Evolutionary conservation across 2,797 vertebrate genomes (phyloP).

Genomic region (Fistularia tabacaria): DNA sequence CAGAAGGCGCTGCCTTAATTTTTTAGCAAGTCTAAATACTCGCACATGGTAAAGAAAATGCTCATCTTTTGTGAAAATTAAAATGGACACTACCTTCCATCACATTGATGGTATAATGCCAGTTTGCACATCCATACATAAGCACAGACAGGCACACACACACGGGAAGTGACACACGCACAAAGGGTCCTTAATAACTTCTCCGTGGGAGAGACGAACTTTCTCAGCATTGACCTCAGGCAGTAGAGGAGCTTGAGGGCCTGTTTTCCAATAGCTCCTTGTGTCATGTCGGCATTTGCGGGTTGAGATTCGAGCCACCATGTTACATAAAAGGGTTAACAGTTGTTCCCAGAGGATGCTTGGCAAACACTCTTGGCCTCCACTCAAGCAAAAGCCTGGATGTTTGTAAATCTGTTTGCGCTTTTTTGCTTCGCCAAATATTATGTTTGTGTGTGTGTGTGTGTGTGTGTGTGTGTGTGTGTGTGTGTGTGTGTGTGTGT

Average conservation of each 20-base stretch:
- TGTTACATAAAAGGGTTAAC: slow-evolving; percentile 55
- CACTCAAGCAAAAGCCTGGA: slow-evolving; percentile 59
- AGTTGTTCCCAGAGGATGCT: slow-evolving; percentile 50
- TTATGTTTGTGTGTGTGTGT: slow-evolving; percentile 13
- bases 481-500: not conserved
- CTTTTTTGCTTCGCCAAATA: slow-evolving; percentile 56
- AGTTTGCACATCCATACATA: slow-evolving; percentile 24
- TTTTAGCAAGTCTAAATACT: slow-evolving; percentile 69
- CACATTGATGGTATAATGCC: slow-evolving; percentile 73
- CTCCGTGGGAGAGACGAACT: slow-evolving; percentile 24
- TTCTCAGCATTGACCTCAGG: slow-evolving; percentile 27
- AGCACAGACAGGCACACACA: slow-evolving; percentile 4
- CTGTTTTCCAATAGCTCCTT: slow-evolving; percentile 40
- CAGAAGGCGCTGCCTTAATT: slow-evolving; percentile 65
- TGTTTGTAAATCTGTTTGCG: slow-evolving; percentile 59
- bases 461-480: slow-evolving; percentile 8
- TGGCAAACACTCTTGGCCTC: slow-evolving; percentile 63
- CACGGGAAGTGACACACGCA: not conserved
- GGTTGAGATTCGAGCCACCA: slow-evolving; percentile 42
- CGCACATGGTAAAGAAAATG: slow-evolving; percentile 68
- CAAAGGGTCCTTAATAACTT: not conserved
- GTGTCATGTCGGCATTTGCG: slow-evolving; percentile 40
- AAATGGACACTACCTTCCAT: slow-evolving; percentile 76
- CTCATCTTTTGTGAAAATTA: slow-evolving; percentile 70
- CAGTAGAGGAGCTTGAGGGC: slow-evolving; percentile 25